These are phyloP conservation scores for Streptopelia turtur DNA, from an alignment of 2,797 vertebrate genomes.

Conservation along the genomic window DNA sequence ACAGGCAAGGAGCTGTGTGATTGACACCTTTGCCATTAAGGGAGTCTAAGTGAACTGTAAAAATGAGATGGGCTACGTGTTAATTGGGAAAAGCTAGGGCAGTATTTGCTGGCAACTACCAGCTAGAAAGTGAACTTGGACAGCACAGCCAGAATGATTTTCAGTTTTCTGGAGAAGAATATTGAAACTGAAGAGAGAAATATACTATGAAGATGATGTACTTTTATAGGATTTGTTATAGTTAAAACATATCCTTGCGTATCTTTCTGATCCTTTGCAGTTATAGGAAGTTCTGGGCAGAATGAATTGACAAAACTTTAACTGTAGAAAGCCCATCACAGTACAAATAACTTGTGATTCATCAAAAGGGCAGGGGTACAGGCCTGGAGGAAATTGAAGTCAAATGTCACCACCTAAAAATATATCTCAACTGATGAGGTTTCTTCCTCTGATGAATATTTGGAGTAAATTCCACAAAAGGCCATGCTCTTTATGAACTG, in stretches of 20 bases:
- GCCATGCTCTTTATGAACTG: background rate
- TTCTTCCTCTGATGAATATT: slow-evolving; percentile 41
- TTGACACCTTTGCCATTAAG: background rate
- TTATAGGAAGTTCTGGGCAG: background rate
- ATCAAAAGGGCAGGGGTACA: slow-evolving; percentile 39
- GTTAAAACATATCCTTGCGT: background rate
- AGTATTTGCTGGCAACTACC: background rate
- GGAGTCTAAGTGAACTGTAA: background rate
- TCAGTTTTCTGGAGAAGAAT: background rate
- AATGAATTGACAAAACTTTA: background rate
- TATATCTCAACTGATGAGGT: slow-evolving; percentile 40
- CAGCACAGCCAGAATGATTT: background rate
- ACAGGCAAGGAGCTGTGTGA: background rate
- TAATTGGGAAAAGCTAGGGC: background rate
- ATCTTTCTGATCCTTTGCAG: background rate
- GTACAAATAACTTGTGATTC: slow-evolving; percentile 40
- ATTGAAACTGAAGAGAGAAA: background rate
- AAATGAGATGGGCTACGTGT: background rate
- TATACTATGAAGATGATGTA: background rate
- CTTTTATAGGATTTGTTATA: background rate
- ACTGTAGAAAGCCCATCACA: background rate
- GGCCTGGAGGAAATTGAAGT: slow-evolving; percentile 37
- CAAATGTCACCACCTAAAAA: slow-evolving; percentile 63
- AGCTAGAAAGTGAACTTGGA: background rate
- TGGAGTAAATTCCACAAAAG: slow-evolving; percentile 33